A percentile compares a stretch with the other conserved stretches of the same genome.
phyloP scores from a whole-genome alignment of 2,797 vertebrate species.

The Coilia nasus region DNA sequence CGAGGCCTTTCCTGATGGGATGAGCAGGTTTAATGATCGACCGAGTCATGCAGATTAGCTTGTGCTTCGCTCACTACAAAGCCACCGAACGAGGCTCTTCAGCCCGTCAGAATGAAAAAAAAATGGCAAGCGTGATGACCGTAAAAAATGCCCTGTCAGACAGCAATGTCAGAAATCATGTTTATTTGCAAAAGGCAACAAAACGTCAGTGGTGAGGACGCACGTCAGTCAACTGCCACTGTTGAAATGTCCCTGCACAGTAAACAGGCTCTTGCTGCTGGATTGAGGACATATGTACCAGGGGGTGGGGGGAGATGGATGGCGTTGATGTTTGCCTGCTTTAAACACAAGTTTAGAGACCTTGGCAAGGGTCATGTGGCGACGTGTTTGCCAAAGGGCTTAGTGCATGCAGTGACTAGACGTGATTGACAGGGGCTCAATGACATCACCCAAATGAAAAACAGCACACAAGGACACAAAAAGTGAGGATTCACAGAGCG shows the following conservation, averaged over 20 bases:
- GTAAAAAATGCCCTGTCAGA: background rate
- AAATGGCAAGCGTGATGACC: background rate
- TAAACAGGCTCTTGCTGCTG: background rate
- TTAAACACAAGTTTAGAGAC: background rate
- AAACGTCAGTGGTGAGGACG: background rate
- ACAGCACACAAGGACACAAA: background rate
- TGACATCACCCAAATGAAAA: slow-evolving; percentile 1
- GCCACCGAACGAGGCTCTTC: background rate
- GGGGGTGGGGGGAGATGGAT: background rate
- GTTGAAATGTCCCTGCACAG: background rate
- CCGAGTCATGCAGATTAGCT: background rate
- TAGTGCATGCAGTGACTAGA: slow-evolving; percentile 75
- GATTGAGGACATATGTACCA: background rate
- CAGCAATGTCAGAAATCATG: background rate
- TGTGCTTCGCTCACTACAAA: background rate
- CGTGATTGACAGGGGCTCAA: slow-evolving; percentile 55
- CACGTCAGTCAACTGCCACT: background rate
- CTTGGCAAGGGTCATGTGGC: background rate
- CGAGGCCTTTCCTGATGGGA: background rate
- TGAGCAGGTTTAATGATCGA: background rate
- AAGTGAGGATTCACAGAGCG: background rate
- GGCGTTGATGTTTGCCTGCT: background rate
- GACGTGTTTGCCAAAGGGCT: slow-evolving; percentile 45
- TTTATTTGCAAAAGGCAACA: background rate
- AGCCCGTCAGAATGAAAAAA: background rate